Evolutionary conservation across 2,113 vertebrate species (phyloP).

Genomic region (Pimephales promelas): DNA sequence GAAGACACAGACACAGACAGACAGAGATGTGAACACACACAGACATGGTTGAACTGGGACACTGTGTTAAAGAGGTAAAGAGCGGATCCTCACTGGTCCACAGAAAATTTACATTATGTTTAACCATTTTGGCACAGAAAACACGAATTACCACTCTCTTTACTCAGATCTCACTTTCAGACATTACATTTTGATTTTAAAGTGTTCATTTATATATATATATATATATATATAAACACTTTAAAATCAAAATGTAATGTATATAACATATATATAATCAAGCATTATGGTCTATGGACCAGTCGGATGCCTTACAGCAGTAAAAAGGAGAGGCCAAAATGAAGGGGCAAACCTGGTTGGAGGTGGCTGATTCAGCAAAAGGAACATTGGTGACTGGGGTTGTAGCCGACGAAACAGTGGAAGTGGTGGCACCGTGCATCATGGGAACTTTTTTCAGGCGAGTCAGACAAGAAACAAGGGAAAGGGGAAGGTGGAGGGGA

Average conservation of each 20-base stretch:
- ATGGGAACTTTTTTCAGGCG: slow-evolving; percentile 95
- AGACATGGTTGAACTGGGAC: slow-evolving; percentile 51
- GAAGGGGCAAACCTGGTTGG: slow-evolving; percentile 98
- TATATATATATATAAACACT: neutral
- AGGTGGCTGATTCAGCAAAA: slow-evolving; percentile 92
- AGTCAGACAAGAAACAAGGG: slow-evolving; percentile 87
- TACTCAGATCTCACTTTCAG: neutral
- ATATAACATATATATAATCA: neutral
- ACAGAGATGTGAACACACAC: slow-evolving; percentile 53
- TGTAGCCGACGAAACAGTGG: slow-evolving; percentile 96
- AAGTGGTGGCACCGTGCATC: slow-evolving; percentile 98
- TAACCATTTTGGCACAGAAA: neutral
- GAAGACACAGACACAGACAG: slow-evolving; percentile 51
- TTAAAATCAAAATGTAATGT: no score
- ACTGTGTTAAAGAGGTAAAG: slow-evolving; percentile 45
- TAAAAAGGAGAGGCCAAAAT: slow-evolving; percentile 80
- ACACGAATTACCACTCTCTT: neutral
- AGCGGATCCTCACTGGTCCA: slow-evolving; percentile 54
- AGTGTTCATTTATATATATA: neutral
- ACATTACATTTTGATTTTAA: neutral
- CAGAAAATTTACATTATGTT: slow-evolving; percentile 44
- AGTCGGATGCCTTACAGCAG: slow-evolving; percentile 57
- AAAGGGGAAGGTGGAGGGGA: slow-evolving; percentile 80
- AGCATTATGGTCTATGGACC: slow-evolving; percentile 50
- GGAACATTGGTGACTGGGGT: slow-evolving; percentile 94